phyloP scores from a whole-genome alignment of 1,140 invertebrate species.

The Drosophila trapezifrons region DNA sequence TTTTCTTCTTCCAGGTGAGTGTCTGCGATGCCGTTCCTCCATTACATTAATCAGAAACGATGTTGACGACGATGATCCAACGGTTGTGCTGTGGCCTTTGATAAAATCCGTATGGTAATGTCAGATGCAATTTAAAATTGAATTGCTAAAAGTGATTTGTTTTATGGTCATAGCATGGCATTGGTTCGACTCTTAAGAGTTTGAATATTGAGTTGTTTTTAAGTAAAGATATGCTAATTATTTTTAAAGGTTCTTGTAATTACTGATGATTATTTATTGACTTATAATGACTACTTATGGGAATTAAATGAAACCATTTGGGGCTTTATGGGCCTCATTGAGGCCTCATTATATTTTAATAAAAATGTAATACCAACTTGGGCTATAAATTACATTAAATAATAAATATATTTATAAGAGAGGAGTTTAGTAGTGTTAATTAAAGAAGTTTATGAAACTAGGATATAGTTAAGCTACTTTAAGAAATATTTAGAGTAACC shows the following conservation, averaged over 20 bases:
- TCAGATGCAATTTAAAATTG: conserved; percentile 3
- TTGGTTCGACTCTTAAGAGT: neutral
- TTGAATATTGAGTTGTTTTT: neutral
- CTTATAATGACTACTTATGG: neutral
- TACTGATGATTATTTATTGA: neutral
- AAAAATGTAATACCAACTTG: neutral
- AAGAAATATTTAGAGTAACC: neutral
- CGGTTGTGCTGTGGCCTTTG: conserved; percentile 24
- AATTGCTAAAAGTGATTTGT: conserved; percentile 21
- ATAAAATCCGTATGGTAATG: conserved; percentile 29
- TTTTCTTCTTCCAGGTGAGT: conserved; percentile 46
- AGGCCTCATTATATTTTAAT: neutral
- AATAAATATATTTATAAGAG: neutral
- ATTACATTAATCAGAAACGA: conserved; percentile 14
- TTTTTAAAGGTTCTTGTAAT: conserved; percentile 8
- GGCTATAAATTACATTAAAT: neutral
- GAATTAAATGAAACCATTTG: neutral
- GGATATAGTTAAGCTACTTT: neutral
- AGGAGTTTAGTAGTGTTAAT: neutral
- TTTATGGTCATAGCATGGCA: conserved; percentile 6
- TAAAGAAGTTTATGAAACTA: neutral
- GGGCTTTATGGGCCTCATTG: neutral
- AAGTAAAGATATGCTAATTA: neutral
- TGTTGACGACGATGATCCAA: neutral
- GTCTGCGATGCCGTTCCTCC: conserved; percentile 1